Evolutionary conservation across 2,888 invertebrate genomes (phyloP).

Genomic region (Celastrina argiolus): DNA sequence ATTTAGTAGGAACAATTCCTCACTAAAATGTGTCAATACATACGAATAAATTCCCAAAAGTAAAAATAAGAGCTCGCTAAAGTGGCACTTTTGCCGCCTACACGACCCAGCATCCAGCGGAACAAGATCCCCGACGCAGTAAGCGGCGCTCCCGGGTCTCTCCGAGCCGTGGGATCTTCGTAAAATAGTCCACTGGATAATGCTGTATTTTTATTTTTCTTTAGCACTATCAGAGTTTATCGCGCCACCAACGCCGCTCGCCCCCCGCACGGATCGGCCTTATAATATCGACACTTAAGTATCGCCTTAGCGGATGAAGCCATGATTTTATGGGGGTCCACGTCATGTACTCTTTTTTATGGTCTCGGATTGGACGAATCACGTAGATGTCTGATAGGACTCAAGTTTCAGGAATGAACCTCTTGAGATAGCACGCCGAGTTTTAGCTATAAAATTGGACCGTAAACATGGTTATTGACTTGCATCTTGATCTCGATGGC

Average conservation of each 20-base stretch:
- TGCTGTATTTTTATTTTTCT: constrained; percentile 45
- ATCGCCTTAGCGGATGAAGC: constrained; percentile 41
- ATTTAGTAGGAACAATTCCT: constrained; percentile 30
- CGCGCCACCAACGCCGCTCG: constrained; percentile 49
- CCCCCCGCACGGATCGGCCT: constrained; percentile 38
- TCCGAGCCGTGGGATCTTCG: constrained; percentile 28
- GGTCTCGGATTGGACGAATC: constrained; percentile 36
- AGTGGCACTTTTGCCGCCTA: constrained; percentile 38
- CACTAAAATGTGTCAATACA: constrained; percentile 43
- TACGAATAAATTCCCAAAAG: constrained; percentile 43
- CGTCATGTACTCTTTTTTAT: constrained; percentile 54
- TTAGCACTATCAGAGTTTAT: constrained; percentile 46
- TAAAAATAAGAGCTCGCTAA: constrained; percentile 42
- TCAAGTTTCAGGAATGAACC: constrained; percentile 9
- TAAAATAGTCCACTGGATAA: constrained; percentile 32
- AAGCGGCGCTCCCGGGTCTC: constrained; percentile 31
- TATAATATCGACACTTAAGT: constrained; percentile 53
- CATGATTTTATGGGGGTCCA: constrained; percentile 50
- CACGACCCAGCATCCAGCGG: constrained; percentile 32
- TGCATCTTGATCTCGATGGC: not conserved
- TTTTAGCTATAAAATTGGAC: not conserved
- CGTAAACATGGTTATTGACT: not conserved
- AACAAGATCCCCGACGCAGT: constrained; percentile 36
- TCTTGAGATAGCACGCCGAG: not conserved
- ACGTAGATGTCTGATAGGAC: constrained; percentile 27